Evolutionary conservation across 2,797 vertebrate genomes (phyloP), one percentile per base, ranked within the genome.

Genomic region (Numenius phaeopus): DNA sequence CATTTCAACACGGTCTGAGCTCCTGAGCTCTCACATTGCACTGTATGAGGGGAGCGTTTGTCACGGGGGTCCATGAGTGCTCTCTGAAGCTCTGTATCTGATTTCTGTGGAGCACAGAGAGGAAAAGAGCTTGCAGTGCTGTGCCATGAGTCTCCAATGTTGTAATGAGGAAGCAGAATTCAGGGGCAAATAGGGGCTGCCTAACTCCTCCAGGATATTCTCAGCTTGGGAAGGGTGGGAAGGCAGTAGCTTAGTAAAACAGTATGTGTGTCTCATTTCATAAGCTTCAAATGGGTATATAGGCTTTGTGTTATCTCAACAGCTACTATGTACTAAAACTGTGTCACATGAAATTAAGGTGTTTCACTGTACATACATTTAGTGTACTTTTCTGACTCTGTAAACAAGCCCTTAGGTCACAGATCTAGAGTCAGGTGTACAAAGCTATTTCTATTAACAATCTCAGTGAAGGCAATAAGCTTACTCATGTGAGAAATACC

Each of bases 361-460:
- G 32, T 72, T 82, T 69, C 58, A 91, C 3, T 16, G 15, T 42
- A 58, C 10, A 10, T 19, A 57, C 14, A 40, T 69, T 42, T 61
- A 46, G 39, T 65, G 32, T 76, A 67, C 61, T 83, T 75, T 61
- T 67, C 72, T 71, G 40, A 83, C 67, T 87, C 49, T 30, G 81
- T 76, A 87, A 94, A 90, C 32, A 94, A 84, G 10, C 5, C n/a
- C n/a, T 89, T 62, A 72, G 42, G 34, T 76, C 83, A 90, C 29
- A 67, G 29, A 77, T 50, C 59, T 65, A 66, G 49, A 83, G 20
- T 67, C 29, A 71, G 30, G 14, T 40, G 27, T 39, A 64, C 32
- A 13, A 37, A 34, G 50, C 29, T 67, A 11, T 61, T 65, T 66
- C 13, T 22, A 12, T 64, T 58, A 76, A 47, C 39, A 78, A 5